Conservation (phyloP, 2,888 invertebrate genomes). For the Agriopis aurantiaria region DNA sequence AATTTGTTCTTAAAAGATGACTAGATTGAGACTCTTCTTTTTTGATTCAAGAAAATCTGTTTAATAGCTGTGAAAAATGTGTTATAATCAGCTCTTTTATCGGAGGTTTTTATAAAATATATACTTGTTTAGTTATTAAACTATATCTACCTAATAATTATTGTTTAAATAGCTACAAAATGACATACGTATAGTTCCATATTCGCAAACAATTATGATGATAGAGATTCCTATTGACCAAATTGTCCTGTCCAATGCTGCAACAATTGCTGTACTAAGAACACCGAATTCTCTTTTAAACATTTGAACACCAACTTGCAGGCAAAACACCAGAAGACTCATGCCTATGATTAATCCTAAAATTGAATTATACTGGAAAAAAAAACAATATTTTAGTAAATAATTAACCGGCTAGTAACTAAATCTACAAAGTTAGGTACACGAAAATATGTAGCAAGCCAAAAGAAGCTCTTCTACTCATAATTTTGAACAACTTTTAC, state of each 20-base stretch:
- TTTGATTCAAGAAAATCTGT: too few relatives aligned
- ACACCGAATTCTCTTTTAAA: not conserved
- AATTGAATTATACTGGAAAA: not conserved
- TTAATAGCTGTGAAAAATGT: too few relatives aligned
- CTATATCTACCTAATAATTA: too few relatives aligned
- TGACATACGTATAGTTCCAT: slow-evolving; percentile 2
- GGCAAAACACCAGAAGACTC: not conserved
- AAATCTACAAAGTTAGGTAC: too few relatives aligned
- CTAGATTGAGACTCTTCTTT: too few relatives aligned
- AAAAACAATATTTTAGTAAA: not conserved
- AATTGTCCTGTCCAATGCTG: not conserved
- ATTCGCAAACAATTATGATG: slow-evolving; percentile 1
- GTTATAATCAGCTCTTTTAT: too few relatives aligned
- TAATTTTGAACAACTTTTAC: too few relatives aligned
- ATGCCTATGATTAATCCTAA: not conserved
- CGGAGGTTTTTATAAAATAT: too few relatives aligned
- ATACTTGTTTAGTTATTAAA: too few relatives aligned
- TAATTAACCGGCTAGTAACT: not conserved
- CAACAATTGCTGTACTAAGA: not conserved
- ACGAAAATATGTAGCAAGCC: too few relatives aligned
- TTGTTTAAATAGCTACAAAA: not conserved
- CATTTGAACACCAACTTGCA: not conserved
- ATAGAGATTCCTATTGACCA: not conserved
- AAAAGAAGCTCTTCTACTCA: too few relatives aligned
- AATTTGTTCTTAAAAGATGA: too few relatives aligned